phyloP scores from a whole-genome alignment of 2,888 invertebrate species.

The Sialis fuliginosa region DNA sequence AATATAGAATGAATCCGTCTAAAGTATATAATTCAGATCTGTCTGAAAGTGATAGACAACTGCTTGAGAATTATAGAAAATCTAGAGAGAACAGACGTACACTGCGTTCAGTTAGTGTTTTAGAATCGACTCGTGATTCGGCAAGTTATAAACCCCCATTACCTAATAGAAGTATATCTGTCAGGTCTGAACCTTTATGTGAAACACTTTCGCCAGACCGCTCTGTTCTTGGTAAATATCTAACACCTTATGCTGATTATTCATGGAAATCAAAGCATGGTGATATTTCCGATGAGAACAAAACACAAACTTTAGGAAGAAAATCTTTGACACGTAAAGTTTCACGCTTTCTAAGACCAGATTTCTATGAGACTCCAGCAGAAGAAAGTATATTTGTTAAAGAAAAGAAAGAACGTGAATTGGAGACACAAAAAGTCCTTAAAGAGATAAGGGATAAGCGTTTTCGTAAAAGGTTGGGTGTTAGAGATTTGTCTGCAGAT shows the following conservation, averaged over 20 bases:
- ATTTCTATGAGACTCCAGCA: conserved; percentile 53
- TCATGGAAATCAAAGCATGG: conserved; percentile 15
- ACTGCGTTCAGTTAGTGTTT: conserved; percentile 1
- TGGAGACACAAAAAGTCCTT: conserved; percentile 47
- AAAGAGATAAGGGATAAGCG: conserved; percentile 48
- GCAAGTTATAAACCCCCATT: not conserved
- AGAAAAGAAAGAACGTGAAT: conserved; percentile 43
- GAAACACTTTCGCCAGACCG: conserved; percentile 23
- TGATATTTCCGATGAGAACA: conserved; percentile 14
- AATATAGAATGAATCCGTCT: not conserved
- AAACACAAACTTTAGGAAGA: conserved; percentile 2
- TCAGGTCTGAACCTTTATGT: not conserved
- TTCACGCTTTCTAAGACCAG: conserved; percentile 58
- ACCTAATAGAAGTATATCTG: not conserved
- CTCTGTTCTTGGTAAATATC: conserved; percentile 36
- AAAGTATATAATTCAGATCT: conserved; percentile 3
- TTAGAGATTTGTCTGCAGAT: not conserved
- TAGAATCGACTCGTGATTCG: not conserved
- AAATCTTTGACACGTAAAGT: conserved; percentile 36
- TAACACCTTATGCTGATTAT: conserved; percentile 20
- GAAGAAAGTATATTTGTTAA: conserved; percentile 47
- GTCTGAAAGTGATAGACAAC: conserved; percentile 4
- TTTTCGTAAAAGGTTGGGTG: conserved; percentile 15
- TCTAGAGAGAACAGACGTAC: conserved; percentile 3
- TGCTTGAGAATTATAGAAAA: conserved; percentile 5